Evolutionary conservation across 2,113 vertebrate species (phyloP), one percentile per base, ranked within the genome.

Genomic region (Ammodramus savannarum): DNA sequence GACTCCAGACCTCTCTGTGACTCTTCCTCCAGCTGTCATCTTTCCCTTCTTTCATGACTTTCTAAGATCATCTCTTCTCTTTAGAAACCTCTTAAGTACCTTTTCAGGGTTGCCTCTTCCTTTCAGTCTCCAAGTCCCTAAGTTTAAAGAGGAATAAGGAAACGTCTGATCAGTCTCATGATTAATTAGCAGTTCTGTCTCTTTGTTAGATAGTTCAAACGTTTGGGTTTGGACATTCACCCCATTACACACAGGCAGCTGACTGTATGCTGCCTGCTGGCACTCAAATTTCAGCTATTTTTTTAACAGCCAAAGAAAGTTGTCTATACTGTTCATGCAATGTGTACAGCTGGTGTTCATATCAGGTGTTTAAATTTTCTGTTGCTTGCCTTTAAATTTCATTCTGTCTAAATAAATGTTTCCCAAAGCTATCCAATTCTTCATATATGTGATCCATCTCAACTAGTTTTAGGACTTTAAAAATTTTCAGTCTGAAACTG

Each of bases 1-100:
- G 23, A 32, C 29, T 87, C 21, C 55, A 27, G 20, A 36, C 4
- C 16, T 61, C 36, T 52, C 18, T 0, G 0, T n/a, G 43, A 57
- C 4, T 16, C 74, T 74, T 74, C 21, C 11, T 62, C 31, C 5
- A 61, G n/a, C 11, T 66, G 23, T 9, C 12, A 36, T 25, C 36
- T 85, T 66, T 36, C 59, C 2, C 12, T 27, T 26, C 51, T 66
- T 74, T 82, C 36, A 12, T 55, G 31, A 10, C 3, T 71, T 85
- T 77, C 36, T 66, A 54, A 78, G 25, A 58, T n/a, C 5, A 69
- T 9, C 3, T 67, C 14, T 71, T 68, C 32, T 78, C 29, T 58
- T 77, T 16, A 61, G 29, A 10, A 81, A 41, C 2, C 3, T 57
- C 57, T 38, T 75, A 17, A 46, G 19, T 29, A 44, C 27, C 16